These are phyloP conservation scores for Halocynthia roretzi DNA, from an alignment of 23 tunicate genomes.

Conservation along the genomic window DNA sequence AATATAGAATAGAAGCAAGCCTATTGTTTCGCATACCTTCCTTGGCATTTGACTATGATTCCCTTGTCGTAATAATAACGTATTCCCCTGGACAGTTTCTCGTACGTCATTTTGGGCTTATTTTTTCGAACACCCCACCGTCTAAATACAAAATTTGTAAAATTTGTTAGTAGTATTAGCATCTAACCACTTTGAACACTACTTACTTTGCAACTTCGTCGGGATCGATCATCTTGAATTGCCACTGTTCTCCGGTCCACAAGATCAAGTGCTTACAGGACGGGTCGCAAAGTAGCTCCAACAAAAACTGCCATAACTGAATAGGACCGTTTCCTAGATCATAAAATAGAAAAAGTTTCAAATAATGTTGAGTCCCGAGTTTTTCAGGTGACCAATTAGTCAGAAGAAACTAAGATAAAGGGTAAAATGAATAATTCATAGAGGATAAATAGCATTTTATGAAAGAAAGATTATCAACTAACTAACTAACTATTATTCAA, in stretches of 20 bases:
- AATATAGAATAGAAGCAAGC: neutral
- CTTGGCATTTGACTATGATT: constrained; percentile 84
- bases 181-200: neutral
- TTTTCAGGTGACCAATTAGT: neutral
- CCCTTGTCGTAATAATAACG: constrained; percentile 89
- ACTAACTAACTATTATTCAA: too few relatives aligned
- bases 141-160: constrained; percentile 24
- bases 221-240: constrained; percentile 89
- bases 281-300: constrained; percentile 77
- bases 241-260: constrained; percentile 93
- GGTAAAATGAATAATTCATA: too few relatives aligned
- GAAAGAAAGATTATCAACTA: too few relatives aligned
- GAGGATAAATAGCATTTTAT: too few relatives aligned
- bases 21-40: constrained; percentile 39
- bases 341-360: neutral
- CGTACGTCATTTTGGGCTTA: constrained; percentile 94
- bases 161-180: too few relatives aligned
- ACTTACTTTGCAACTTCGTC: constrained; percentile 90
- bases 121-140: constrained; percentile 86
- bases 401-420: neutral
- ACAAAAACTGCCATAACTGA: constrained; percentile 83
- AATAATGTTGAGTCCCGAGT: neutral
- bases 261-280: constrained; percentile 70
- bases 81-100: constrained; percentile 79
- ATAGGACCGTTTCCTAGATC: constrained; percentile 87